Evolutionary conservation across 2,113 vertebrate species (phyloP).

Genomic region (Dasypus novemcinctus): DNA sequence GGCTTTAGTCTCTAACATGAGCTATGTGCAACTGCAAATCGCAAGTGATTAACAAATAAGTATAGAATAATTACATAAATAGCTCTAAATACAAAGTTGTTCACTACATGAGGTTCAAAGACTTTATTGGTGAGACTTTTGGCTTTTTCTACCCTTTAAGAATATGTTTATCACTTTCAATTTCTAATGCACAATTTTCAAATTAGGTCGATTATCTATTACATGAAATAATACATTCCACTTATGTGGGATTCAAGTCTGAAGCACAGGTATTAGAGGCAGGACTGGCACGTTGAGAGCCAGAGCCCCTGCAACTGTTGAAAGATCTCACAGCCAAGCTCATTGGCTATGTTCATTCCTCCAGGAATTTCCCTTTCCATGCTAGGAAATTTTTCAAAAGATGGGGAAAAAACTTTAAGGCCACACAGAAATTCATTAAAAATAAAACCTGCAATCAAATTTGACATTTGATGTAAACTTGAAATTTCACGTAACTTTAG

Average conservation of each 20-base stretch:
- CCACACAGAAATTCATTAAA: not conserved
- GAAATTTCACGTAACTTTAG: not conserved
- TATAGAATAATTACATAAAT: not conserved
- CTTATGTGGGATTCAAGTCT: not conserved
- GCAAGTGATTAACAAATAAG: not conserved
- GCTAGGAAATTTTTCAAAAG: not conserved
- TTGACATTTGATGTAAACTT: not conserved
- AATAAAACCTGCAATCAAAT: not conserved
- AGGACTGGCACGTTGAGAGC: not conserved
- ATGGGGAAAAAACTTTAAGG: not conserved
- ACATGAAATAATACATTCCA: not conserved
- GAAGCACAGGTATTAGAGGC: not conserved
- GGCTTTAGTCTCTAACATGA: not conserved
- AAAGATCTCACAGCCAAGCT: not conserved
- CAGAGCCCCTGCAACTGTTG: accelerated
- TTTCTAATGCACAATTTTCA: not conserved
- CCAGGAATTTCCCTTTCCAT: not conserved
- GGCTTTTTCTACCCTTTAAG: not conserved
- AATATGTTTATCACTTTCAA: not conserved
- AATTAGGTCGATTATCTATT: accelerated
- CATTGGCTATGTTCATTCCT: not conserved
- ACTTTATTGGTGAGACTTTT: accelerated
- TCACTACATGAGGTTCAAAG: not conserved
- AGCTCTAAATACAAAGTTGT: not conserved
- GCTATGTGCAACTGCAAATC: too few species aligned